These are phyloP conservation scores for Morphnarchus princeps DNA, from an alignment of 2,113 vertebrate species.

Conservation along the genomic window DNA sequence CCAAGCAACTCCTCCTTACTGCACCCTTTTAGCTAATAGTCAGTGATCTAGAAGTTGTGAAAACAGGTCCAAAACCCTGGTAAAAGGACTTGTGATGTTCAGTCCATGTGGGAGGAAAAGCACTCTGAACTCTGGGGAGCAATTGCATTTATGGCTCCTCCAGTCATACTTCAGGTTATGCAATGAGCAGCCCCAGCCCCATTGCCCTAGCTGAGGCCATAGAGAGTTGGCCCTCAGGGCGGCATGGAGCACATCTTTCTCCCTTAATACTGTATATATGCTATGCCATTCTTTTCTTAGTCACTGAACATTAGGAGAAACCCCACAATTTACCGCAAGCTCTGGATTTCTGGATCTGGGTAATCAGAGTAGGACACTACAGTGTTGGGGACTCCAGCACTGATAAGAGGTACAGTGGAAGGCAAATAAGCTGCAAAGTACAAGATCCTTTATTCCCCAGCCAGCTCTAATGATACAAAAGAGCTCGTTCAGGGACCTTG, in stretches of 20 bases:
- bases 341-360: background rate
- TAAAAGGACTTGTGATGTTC: background rate
- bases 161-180: background rate
- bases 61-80: background rate
- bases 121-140: background rate
- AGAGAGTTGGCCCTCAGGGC: background rate
- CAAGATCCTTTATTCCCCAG: background rate
- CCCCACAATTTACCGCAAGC: background rate
- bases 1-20: background rate
- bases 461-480: constrained; percentile 9
- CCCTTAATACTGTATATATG: background rate
- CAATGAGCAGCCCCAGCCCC: background rate
- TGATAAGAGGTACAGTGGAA: background rate
- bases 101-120: background rate
- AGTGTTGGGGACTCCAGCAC: background rate
- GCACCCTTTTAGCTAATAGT: background rate
- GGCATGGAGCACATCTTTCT: background rate
- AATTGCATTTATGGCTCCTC: background rate
- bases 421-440: background rate
- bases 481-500: background rate
- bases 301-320: background rate
- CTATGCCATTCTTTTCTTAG: background rate
- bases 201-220: background rate
- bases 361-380: background rate
- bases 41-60: background rate